Evolutionary conservation across 2,113 vertebrate genomes (phyloP).

Genomic region (Mesembrinibis cayennensis): DNA sequence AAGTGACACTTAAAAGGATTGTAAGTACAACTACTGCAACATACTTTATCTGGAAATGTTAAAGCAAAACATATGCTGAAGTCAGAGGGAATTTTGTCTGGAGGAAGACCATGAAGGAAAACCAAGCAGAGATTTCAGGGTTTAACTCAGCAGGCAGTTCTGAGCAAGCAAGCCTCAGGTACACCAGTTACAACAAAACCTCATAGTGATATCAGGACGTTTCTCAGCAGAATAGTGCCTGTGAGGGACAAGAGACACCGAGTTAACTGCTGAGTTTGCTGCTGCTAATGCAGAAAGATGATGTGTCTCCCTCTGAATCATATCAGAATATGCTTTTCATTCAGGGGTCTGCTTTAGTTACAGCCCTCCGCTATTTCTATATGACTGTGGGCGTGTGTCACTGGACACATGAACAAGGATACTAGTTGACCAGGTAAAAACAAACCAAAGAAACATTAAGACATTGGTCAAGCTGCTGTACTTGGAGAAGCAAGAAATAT

Average conservation of each 20-base stretch:
- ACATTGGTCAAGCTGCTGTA: neutral
- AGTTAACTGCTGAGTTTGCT: neutral
- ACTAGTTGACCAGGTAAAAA: neutral
- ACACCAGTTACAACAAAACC: neutral
- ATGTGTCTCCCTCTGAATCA: neutral
- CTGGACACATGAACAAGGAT: neutral
- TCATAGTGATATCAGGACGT: neutral
- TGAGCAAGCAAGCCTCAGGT: neutral
- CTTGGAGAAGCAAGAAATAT: neutral
- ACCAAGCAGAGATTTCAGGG: neutral
- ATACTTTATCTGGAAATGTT: constrained; percentile 19
- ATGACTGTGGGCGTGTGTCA: rapidly evolving
- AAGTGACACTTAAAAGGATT: constrained; percentile 22
- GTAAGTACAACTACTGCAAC: constrained; percentile 2
- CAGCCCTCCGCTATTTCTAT: neutral
- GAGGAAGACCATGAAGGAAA: neutral
- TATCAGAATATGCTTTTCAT: neutral
- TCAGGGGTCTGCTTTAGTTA: neutral
- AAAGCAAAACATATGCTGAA: constrained; percentile 41
- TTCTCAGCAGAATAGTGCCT: neutral
- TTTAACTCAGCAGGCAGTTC: neutral
- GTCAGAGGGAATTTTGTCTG: neutral
- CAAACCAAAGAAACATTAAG: neutral
- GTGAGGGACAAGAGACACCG: neutral
- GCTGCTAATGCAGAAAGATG: neutral